Conservation (phyloP, 2,888 invertebrate species). For the Cataglyphis albicans region DNA sequence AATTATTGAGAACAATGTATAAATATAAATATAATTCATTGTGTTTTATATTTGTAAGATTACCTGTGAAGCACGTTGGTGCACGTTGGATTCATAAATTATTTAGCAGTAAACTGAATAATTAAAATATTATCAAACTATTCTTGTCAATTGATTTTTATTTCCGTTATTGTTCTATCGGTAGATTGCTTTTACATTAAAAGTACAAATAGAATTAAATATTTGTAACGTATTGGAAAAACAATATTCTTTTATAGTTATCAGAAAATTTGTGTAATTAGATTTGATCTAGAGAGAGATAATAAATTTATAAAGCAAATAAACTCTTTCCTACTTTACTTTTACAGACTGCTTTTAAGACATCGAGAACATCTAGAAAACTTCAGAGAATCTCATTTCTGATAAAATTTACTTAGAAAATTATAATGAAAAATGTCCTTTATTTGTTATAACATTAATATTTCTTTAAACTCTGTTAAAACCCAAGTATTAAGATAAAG, state of each 20-base stretch:
- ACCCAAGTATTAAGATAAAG: background rate
- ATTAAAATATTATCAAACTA: background rate
- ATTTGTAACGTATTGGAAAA: background rate
- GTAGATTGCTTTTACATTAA: background rate
- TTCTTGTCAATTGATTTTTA: conserved; percentile 9
- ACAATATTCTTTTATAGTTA: background rate
- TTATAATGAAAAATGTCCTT: background rate
- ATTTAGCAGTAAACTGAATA: conserved; percentile 10
- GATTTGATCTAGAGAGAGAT: background rate
- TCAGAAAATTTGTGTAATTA: background rate
- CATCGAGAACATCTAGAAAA: background rate
- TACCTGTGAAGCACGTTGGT: background rate
- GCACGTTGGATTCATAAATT: background rate
- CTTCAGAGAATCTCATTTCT: background rate
- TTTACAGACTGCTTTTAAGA: background rate
- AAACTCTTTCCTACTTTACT: background rate
- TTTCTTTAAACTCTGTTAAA: background rate
- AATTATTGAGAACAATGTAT: conserved; percentile 39
- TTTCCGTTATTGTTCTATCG: background rate
- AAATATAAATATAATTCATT: conserved; percentile 10
- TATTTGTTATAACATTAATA: background rate
- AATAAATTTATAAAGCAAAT: background rate
- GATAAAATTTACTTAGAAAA: background rate
- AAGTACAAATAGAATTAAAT: conserved; percentile 18
- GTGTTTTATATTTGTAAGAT: background rate